Percentiles rank a stretch among this genome's conserved stretches.
Evolutionary conservation across 30 jellyfish, hydroid and myxozoan genomes (phyloP).

Genomic region (Sanderia malayensis): DNA sequence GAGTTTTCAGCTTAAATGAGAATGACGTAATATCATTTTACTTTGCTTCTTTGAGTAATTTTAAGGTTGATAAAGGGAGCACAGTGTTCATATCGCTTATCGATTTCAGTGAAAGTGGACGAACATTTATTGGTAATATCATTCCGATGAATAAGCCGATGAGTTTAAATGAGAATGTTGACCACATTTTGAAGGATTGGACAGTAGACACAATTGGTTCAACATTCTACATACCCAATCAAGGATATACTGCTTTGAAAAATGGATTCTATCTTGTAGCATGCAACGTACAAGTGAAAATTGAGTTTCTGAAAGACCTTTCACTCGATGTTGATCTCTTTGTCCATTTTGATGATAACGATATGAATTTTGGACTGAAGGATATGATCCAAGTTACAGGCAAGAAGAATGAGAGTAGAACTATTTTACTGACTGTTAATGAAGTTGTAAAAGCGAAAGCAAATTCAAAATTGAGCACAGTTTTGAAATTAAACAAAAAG

Average conservation of each 20-base stretch:
- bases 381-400: constrained; percentile 20
- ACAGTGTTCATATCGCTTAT: constrained; percentile 44
- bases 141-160: not conserved
- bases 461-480: constrained; percentile 8
- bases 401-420: constrained; percentile 8
- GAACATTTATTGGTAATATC: constrained; percentile 21
- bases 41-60: not conserved
- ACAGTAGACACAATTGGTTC: constrained; percentile 30
- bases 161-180: constrained; percentile 1
- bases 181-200: constrained; percentile 10
- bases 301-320: not conserved
- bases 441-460: constrained; percentile 37
- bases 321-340: constrained; percentile 5
- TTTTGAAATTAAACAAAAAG: not conserved
- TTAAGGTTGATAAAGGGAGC: constrained; percentile 9
- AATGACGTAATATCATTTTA: constrained; percentile 42
- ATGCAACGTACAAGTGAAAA: constrained; percentile 12
- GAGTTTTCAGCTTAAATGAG: constrained; percentile 23
- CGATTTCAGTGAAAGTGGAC: constrained; percentile 54
- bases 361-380: constrained; percentile 31
- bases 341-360: constrained; percentile 34
- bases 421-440: constrained; percentile 20
- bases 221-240: not conserved
- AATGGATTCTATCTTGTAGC: constrained; percentile 31
- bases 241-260: constrained; percentile 2